These are phyloP conservation scores for Ips typographus DNA, from an alignment of 1,140 invertebrate species.

Conservation along the genomic window DNA sequence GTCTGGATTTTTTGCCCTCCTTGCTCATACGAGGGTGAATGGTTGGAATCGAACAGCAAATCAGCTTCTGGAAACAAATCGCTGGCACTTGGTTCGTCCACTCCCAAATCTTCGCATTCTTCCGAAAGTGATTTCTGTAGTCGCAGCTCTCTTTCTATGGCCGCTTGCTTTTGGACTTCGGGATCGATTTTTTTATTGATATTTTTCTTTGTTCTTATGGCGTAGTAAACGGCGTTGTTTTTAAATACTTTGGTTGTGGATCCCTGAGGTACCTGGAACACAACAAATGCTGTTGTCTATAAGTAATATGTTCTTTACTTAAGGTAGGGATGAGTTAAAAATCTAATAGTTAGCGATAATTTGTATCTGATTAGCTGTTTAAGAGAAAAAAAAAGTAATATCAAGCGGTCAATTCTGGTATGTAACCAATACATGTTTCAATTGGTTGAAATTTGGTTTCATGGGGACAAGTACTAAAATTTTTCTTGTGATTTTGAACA, in stretches of 20 bases:
- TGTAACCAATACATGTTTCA: too few species aligned
- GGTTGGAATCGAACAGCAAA: constrained; percentile 61
- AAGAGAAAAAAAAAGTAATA: not conserved
- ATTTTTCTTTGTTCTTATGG: constrained; percentile 36
- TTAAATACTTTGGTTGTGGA: constrained; percentile 29
- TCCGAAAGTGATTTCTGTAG: constrained; percentile 72
- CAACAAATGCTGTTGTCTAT: not conserved
- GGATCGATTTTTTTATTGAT: constrained; percentile 41
- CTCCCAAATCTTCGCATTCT: constrained; percentile 74
- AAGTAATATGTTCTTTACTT: too few species aligned
- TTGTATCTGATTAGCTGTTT: not conserved
- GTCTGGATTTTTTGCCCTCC: constrained; percentile 48
- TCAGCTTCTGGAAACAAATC: constrained; percentile 77
- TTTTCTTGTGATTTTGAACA: too few species aligned
- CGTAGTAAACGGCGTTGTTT: constrained; percentile 36
- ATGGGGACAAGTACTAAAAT: too few species aligned
- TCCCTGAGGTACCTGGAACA: constrained; percentile 20
- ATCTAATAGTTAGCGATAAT: not conserved
- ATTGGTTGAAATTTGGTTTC: too few species aligned
- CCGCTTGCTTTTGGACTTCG: constrained; percentile 54
- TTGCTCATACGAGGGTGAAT: constrained; percentile 51
- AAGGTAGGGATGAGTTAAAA: not conserved
- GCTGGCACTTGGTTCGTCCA: constrained; percentile 74
- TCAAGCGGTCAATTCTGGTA: too few species aligned
- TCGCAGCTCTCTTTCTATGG: constrained; percentile 60